A percentile compares a stretch with the other conserved stretches of the same genome.
phyloP scores from a whole-genome alignment of 2,797 vertebrate species.

The Decapterus maruadsi region DNA sequence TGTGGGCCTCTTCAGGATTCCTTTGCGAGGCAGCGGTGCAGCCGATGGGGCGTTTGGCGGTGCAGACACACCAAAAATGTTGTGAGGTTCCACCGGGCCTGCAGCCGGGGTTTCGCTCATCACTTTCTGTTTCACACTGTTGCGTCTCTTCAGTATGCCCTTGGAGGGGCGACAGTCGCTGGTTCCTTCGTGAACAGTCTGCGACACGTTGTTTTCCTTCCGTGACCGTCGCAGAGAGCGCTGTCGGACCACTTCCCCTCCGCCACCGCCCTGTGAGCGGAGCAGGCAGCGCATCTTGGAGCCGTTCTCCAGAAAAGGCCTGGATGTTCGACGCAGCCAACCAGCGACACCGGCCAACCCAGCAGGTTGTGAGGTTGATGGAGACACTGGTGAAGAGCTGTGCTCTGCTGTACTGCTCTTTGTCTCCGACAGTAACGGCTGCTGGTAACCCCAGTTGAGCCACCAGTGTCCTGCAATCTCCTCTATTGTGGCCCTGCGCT shows the following conservation, averaged over 20 bases:
- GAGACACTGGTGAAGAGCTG: constrained; percentile 16
- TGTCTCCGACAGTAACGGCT: constrained; percentile 83
- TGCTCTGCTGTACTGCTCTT: constrained; percentile 72
- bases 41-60: constrained; percentile 41
- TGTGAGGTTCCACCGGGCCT: constrained; percentile 57
- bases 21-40: constrained; percentile 87
- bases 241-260: constrained; percentile 87
- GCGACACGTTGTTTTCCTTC: constrained; percentile 94
- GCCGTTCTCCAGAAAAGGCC: constrained; percentile 93
- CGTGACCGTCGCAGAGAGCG: constrained; percentile 94
- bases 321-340: constrained; percentile 94
- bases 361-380: constrained; percentile 69
- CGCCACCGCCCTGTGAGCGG: constrained; percentile 84
- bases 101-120: constrained; percentile 61
- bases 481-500: constrained; percentile 93
- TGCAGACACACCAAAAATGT: constrained; percentile 39
- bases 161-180: constrained; percentile 87
- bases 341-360: constrained; percentile 87
- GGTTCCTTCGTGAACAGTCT: constrained; percentile 82
- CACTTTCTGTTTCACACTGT: constrained; percentile 86
- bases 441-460: constrained; percentile 96
- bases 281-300: constrained; percentile 95
- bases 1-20: constrained; percentile 93
- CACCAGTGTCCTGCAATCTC: constrained; percentile 97
- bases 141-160: constrained; percentile 93